Percentiles rank a stretch among this genome's conserved stretches.
phyloP scores from a whole-genome alignment of 2,888 invertebrate species.

The Eurois occulta region DNA sequence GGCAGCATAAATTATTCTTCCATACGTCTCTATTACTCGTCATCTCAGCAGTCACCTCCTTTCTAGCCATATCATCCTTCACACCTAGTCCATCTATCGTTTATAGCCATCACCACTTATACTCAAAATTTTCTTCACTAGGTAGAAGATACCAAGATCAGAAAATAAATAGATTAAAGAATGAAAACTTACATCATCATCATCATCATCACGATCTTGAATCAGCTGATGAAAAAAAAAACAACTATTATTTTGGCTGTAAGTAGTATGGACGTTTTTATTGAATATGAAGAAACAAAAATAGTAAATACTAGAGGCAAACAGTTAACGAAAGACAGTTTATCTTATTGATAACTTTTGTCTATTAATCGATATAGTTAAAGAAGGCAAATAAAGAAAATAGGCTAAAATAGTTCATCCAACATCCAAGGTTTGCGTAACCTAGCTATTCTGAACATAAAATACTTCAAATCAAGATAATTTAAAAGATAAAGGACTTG shows the following conservation, averaged over 20 bases:
- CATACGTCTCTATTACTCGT: too few relatives aligned
- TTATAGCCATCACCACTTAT: too few relatives aligned
- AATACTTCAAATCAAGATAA: not conserved
- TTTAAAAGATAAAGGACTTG: not conserved
- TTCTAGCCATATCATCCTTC: too few relatives aligned
- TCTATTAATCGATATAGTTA: too few relatives aligned
- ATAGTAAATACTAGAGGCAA: not conserved
- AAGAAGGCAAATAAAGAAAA: not conserved
- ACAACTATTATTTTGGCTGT: not conserved
- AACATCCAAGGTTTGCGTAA: not conserved
- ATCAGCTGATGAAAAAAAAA: slow-evolving; percentile 28
- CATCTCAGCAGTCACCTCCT: too few relatives aligned
- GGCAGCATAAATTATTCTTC: too few relatives aligned
- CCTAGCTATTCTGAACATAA: not conserved
- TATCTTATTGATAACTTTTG: not conserved
- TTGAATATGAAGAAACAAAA: not conserved
- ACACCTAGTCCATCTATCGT: too few relatives aligned
- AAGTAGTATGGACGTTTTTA: not conserved
- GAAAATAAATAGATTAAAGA: not conserved
- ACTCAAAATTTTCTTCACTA: too few relatives aligned
- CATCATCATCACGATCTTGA: slow-evolving; percentile 30
- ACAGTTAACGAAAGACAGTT: slow-evolving; percentile 2
- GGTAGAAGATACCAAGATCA: not conserved
- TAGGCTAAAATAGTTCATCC: not conserved
- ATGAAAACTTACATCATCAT: slow-evolving; percentile 44